A percentile compares a stretch with the other conserved stretches of the same genome.
Evolutionary conservation across 2,888 invertebrate species (phyloP).

Genomic region (Trypoxylon attenuatum): DNA sequence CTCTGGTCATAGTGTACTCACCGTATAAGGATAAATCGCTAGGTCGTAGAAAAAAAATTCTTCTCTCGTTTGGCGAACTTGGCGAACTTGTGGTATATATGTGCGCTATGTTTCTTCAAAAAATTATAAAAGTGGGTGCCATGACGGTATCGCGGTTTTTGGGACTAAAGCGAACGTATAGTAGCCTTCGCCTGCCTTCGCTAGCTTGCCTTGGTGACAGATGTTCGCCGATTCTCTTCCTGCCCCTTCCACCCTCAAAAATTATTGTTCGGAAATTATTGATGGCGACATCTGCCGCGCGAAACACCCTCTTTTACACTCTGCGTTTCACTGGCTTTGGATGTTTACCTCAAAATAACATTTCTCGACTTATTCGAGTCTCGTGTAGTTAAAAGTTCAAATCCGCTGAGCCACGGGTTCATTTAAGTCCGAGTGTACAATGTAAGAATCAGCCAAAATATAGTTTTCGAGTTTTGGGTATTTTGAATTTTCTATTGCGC

Average conservation of each 20-base stretch:
- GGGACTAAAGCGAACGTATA: conserved; percentile 59
- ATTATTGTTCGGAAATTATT: conserved; percentile 48
- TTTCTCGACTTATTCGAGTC: too few species aligned
- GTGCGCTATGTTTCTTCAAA: conserved; percentile 49
- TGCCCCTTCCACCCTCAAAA: conserved; percentile 42
- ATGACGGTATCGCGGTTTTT: conserved; percentile 66
- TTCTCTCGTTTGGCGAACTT: conserved; percentile 3
- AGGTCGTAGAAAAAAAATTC: conserved; percentile 14
- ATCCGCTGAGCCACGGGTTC: too few species aligned
- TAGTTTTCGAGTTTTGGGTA: too few species aligned
- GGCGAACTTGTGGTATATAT: conserved; percentile 14
- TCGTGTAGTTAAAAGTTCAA: too few species aligned
- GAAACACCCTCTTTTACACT: not conserved
- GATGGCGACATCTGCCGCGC: conserved; percentile 35
- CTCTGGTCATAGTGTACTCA: conserved; percentile 46
- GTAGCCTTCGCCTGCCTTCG: not conserved
- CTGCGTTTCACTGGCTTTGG: too few species aligned
- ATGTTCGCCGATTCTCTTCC: conserved; percentile 63
- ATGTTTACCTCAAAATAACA: too few species aligned
- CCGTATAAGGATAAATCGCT: conserved; percentile 35
- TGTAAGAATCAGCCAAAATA: too few species aligned
- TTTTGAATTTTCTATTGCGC: too few species aligned
- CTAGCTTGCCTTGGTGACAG: conserved; percentile 63
- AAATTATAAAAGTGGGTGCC: conserved; percentile 63
- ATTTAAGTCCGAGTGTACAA: too few species aligned